Evolutionary conservation across 2,888 invertebrate species (phyloP), one percentile per base, ranked within the genome.

Genomic region (Drosophila lutescens): DNA sequence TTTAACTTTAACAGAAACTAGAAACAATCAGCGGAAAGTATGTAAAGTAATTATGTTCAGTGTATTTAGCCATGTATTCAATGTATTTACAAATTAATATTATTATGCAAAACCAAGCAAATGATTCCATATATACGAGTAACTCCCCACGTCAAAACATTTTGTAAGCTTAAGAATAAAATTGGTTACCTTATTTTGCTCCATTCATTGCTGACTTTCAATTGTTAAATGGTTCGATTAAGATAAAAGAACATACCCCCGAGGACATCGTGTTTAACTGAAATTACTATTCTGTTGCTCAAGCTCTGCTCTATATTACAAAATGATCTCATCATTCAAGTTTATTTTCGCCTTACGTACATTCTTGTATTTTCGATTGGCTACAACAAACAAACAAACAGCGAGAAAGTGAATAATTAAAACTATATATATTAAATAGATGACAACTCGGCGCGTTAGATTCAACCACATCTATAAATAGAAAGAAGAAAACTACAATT

Each of bases 301-400:
- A 77, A 56, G 70, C 58, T 59, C 79, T 84, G 83, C 83, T 84
- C 85, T 81, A 73, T 63, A 73, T 82, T 74, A 70, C 77, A 81
- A 88, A 90, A 91, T 92, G 92, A 91, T 92, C 91, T 92, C 91
- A 92, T 91, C 92, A 92, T 92, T 91, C 91, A 89, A 89, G 92
- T 91, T 91, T 92, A 91, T 91, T 92, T 91, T 91, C 91, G 91
- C 91, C 91, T 91, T 90, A 76, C 68, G 67, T 77, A 70, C 78
- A 79, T 65, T 74, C 71, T 75, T 80, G 62, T 63, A 51, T 65
- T 65, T 65, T 65, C 53, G 34, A 66, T 66, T 66, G 65, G 65
- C 63, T 44, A 44, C 62, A 54, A 54, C 50, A 58, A 61, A 63
- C 44, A 75, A 63, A 60, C 77, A 84, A 68, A 69, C 70, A 61